Base-by-base conservation (phyloP, 2,113 vertebrate species). In the Strix uralensis region DNA sequence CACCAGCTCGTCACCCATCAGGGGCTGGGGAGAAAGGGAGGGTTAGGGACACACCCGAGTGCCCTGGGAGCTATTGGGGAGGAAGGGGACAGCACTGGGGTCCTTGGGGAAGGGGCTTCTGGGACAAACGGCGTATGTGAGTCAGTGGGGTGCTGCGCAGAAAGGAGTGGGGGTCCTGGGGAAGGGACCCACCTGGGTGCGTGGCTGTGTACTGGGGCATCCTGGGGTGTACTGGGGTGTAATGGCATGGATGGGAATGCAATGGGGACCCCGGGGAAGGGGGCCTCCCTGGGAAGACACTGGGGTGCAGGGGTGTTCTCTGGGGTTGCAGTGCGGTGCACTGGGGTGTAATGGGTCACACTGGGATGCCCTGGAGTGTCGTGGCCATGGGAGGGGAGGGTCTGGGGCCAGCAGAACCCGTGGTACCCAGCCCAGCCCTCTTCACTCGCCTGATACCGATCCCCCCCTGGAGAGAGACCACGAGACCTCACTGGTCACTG, bases 401-500 rank as follows among this genome's bases (percentile, higher is more conserved):
- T 21, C 25, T n/a, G 27, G 5, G 14, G 10, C 3, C 11, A 29
- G 49, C 47, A 27, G 47, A 69, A 15, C 2, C 32, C 8, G 0
- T 14, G 26, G 30, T 32, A 61, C 46, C 21, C 10, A 36, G 51
- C 34, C 7, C 4, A 12, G 5, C 10, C 6, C 2, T 42, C 22
- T 29, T 42, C 42, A 42, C 54, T 54, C 54, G 14, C 54, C 29
- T 5, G 7, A 29, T 30, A 29, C 26, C 27, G 12, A 6, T 42
- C 18, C 16, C 2, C 9, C 2, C 1, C 66, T 89, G 55, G 3
- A 40, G 34, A 69, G 40, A 74, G 42, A 67, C 4, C 54, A 36
- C 38, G 38, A 40, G 38, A 40, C 38, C 38, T 11, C 38, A 40
- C 38, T 40, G 38, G 38, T 40, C 38, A 40, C 38, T 40, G 38